These are phyloP conservation scores for Fissipunctia ypsillon DNA, from an alignment of 2,888 invertebrate genomes.

Conservation along the genomic window DNA sequence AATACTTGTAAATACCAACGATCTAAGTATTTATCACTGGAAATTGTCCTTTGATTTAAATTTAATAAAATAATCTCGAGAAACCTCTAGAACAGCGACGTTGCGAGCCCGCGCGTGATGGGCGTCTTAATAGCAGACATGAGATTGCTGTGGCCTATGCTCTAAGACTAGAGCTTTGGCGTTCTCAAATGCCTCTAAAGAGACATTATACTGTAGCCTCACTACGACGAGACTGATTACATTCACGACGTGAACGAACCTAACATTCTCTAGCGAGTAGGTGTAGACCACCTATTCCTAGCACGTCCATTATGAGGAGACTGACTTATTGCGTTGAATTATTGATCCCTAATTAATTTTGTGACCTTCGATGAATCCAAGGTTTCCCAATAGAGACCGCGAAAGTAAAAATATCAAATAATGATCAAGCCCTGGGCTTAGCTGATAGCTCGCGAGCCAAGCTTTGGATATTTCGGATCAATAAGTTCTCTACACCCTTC, in stretches of 20 bases:
- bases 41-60: too few relatives aligned
- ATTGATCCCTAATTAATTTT: conserved; percentile 31
- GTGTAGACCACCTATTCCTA: conserved; percentile 14
- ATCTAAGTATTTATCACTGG: too few relatives aligned
- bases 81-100: too few relatives aligned
- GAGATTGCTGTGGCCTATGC: neutral
- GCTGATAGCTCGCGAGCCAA: too few relatives aligned
- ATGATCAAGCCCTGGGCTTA: neutral
- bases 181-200: neutral
- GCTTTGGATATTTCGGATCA: neutral
- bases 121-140: neutral
- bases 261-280: neutral
- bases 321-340: conserved; percentile 15
- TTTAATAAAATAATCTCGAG: too few relatives aligned
- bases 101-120: too few relatives aligned
- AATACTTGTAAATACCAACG: too few relatives aligned
- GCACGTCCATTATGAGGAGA: conserved; percentile 26
- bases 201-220: neutral
- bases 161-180: neutral
- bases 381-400: neutral
- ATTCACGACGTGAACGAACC: neutral
- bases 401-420: conserved; percentile 15
- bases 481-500: neutral
- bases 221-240: neutral
- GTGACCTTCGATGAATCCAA: conserved; percentile 1